Evolutionary conservation across 1,140 invertebrate genomes (phyloP), one percentile per base, ranked within the genome.

Genomic region (Drosophila ercepeae): DNA sequence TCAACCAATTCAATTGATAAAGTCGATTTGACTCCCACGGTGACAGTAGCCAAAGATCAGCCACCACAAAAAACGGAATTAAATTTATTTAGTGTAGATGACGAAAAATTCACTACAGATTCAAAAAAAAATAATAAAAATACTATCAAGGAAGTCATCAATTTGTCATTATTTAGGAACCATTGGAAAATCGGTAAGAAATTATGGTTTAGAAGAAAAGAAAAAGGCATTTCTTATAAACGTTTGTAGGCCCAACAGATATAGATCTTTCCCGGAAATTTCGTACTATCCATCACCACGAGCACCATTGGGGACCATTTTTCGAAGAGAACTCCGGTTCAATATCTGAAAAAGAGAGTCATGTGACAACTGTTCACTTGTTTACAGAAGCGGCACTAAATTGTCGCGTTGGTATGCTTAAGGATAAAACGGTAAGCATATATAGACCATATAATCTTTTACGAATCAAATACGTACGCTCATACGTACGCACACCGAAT

Each of bases 351-450:
- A 82, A 82, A 9, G 92, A 93, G 7, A 91, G 92, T 64, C 86
- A 96, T 32, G 95, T 95, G 0, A 53, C 89, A 18, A 71, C 89
- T 11, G 95, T 95, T 1, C 95, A 96, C 78, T 94, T 96, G n/a
- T 96, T 95, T 3, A 94, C 95, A 3, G 96, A 95, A 42, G 95
- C 95, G 13, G 94, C 94, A 48, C 93, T 97, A 39, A 95, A 97
- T 81, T 97, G 96, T 91, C 93, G 95, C 75, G 95, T 97, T 69
- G 95, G 95, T 41, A 94, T 96, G 92, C 93, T 97, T 8, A 95
- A 96, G 78, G 96, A 96, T 86, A 97, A 97, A 93, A 97, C 95
- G 83, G 96, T 97, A 92, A 93, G 94, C 21, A 21, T 2, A 21
- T 21, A 21, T 21, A 21, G n/a, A n/a, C n/a, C n/a, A n/a, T n/a